phyloP scores from a whole-genome alignment of 2,113 vertebrate genomes.

The Rhegmatorhina hoffmannsi region DNA sequence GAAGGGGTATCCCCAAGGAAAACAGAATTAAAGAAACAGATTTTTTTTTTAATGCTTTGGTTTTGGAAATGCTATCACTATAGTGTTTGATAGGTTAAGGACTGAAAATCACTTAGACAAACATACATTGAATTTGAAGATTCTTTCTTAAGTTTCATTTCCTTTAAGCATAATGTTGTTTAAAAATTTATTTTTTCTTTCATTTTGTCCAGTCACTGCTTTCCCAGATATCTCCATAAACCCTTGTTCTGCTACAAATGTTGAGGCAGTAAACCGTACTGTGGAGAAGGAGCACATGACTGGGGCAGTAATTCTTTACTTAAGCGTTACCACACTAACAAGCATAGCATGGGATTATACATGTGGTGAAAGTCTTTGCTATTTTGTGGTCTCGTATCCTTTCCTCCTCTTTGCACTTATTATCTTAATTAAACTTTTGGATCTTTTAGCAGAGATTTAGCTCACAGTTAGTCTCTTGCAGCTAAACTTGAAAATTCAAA shows the following conservation, averaged over 20 bases:
- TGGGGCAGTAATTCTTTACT: not conserved
- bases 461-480: not conserved
- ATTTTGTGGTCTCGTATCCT: not conserved
- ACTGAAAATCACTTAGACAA: not conserved
- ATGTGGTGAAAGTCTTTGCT: not conserved
- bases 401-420: not conserved
- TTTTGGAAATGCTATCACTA: not conserved
- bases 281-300: fast-evolving
- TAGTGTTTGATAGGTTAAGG: not conserved
- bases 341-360: not conserved
- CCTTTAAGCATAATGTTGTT: not conserved
- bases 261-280: not conserved
- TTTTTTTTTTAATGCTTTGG: not conserved
- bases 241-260: not conserved
- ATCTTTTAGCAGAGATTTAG: not conserved
- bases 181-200: not conserved
- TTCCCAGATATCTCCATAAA: not conserved
- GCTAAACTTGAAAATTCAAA: not conserved
- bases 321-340: not conserved
- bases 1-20: not conserved
- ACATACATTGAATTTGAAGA: not conserved
- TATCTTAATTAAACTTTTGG: not conserved
- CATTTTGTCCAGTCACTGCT: not conserved
- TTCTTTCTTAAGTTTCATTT: not conserved
- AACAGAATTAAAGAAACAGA: not conserved